Conservation (phyloP, 2,888 invertebrate genomes). For the Auanema freiburgensis region DNA sequence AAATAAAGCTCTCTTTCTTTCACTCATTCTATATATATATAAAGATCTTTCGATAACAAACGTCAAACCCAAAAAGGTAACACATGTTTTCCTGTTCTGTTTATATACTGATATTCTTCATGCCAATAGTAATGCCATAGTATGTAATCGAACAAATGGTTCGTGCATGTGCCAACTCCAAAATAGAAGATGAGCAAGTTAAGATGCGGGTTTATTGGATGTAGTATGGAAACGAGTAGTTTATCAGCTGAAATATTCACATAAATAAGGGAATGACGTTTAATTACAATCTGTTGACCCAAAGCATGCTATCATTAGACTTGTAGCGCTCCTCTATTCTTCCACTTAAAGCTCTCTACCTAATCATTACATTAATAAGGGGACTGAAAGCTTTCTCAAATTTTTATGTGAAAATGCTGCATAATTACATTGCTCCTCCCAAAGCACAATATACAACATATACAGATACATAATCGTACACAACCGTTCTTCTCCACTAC, state of each 20-base stretch:
- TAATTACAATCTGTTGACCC: background rate
- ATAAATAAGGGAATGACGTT: background rate
- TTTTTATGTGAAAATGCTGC: background rate
- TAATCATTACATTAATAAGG: too few relatives aligned
- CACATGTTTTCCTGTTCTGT: constrained; percentile 48
- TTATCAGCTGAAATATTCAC: constrained; percentile 19
- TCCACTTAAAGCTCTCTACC: too few relatives aligned
- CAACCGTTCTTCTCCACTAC: background rate
- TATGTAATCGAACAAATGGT: constrained; percentile 53
- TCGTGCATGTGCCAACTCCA: constrained; percentile 43
- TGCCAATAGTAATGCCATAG: constrained; percentile 59
- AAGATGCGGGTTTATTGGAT: constrained; percentile 48
- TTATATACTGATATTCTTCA: constrained; percentile 47
- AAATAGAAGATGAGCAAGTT: constrained; percentile 50
- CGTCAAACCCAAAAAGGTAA: constrained; percentile 52
- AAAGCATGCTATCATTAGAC: background rate
- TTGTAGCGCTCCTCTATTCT: constrained; percentile 28
- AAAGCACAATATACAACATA: too few relatives aligned
- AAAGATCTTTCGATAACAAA: too few relatives aligned
- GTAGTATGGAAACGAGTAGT: constrained; percentile 44
- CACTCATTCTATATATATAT: too few relatives aligned
- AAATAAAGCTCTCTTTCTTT: too few relatives aligned
- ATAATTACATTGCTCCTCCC: background rate
- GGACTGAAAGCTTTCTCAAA: background rate
- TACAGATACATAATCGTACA: background rate